Evolutionary conservation across 2,113 vertebrate genomes (phyloP).

Genomic region (Ptychochromis oligacanthus): DNA sequence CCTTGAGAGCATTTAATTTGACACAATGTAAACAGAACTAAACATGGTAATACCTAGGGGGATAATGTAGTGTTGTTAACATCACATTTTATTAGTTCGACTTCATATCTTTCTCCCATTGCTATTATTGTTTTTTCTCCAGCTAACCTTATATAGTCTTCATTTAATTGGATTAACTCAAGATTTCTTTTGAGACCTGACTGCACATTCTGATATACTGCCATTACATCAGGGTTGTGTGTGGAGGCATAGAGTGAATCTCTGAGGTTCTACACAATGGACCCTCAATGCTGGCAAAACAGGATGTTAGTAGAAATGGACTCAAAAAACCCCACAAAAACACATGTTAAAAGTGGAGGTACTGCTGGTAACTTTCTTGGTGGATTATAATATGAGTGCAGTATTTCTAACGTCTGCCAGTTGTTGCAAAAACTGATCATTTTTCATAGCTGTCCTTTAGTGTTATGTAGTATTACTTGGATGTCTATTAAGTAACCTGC

Average conservation of each 20-base stretch:
- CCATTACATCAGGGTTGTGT: neutral
- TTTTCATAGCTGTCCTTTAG: neutral
- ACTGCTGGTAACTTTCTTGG: neutral
- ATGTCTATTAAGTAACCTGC: neutral
- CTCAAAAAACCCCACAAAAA: neutral
- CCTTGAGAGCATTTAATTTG: neutral
- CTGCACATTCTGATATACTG: no score
- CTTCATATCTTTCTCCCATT: neutral
- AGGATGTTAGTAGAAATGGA: neutral
- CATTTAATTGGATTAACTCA: neutral
- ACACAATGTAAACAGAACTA: conserved; percentile 1
- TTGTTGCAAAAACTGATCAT: neutral
- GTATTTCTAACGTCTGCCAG: neutral
- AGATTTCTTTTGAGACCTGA: no score
- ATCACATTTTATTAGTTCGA: conserved; percentile 2
- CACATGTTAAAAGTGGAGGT: neutral
- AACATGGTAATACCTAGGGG: neutral
- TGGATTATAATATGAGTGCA: neutral
- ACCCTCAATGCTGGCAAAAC: neutral
- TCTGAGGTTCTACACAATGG: no score
- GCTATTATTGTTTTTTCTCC: conserved; percentile 1
- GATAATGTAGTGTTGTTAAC: neutral
- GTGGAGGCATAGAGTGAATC: no score
- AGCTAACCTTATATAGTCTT: neutral
- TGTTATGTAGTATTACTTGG: neutral